Evolutionary conservation across 2,888 invertebrate species (phyloP).

Genomic region (Merodon equestris): DNA sequence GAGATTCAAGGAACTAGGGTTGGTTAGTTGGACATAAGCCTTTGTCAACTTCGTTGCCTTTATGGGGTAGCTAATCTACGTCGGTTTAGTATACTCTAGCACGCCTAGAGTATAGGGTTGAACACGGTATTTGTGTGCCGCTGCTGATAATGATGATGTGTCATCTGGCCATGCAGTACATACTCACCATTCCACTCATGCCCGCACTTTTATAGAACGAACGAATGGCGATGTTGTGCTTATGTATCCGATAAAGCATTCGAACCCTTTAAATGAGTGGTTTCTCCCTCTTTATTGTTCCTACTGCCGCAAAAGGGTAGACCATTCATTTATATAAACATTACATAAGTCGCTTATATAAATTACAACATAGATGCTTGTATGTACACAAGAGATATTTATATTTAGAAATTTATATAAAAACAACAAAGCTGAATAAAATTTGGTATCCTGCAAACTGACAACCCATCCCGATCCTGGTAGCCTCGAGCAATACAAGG

Average conservation of each 20-base stretch:
- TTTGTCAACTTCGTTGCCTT: conserved; percentile 12
- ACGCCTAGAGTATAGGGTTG: conserved; percentile 29
- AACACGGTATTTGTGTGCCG: conserved; percentile 13
- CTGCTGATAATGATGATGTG: conserved; percentile 47
- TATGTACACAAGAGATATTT: conserved; percentile 34
- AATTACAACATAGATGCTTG: no score
- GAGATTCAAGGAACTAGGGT: no score
- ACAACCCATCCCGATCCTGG: conserved; percentile 27
- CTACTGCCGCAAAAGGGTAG: conserved; percentile 47
- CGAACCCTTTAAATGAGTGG: conserved; percentile 50
- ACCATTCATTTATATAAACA: conserved; percentile 14
- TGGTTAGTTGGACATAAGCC: conserved; percentile 14
- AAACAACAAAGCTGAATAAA: conserved; percentile 64
- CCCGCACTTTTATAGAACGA: conserved; percentile 22
- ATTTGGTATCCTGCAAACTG: conserved; percentile 53
- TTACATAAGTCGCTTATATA: conserved; percentile 12
- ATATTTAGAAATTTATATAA: conserved; percentile 62
- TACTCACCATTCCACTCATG: conserved; percentile 40
- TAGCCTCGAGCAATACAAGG: neutral
- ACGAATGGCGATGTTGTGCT: neutral
- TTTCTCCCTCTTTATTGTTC: conserved; percentile 42
- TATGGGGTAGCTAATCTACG: conserved; percentile 41
- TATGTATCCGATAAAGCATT: conserved; percentile 10
- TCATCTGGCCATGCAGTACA: conserved; percentile 32
- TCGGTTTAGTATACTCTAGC: conserved; percentile 9